A percentile compares a stretch with the other conserved stretches of the same genome.
These are phyloP conservation scores for Apocrypta bakeri DNA, from an alignment of 1,140 invertebrate genomes.

Conservation along the genomic window DNA sequence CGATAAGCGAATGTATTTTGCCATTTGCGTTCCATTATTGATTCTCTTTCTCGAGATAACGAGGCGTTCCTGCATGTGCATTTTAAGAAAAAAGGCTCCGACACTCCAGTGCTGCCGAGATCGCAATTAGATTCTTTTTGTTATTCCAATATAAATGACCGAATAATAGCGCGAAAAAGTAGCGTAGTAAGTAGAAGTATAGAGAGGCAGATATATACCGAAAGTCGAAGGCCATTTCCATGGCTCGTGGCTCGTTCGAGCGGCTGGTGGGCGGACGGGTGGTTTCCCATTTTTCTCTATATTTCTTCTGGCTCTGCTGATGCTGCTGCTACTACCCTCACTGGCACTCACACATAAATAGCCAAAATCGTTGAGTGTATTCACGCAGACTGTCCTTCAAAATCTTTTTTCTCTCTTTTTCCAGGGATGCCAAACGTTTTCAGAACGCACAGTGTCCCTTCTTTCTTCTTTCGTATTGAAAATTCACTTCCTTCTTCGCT, in stretches of 20 bases:
- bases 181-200: too few species aligned
- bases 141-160: too few species aligned
- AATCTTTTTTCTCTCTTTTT: too few species aligned
- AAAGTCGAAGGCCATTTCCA: conserved; percentile 70
- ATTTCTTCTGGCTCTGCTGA: conserved; percentile 7
- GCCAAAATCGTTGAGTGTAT: background rate
- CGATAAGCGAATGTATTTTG: background rate
- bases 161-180: too few species aligned
- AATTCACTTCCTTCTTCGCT: too few species aligned
- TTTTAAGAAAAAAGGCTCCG: too few species aligned
- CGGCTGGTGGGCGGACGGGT: conserved; percentile 81
- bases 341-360: background rate
- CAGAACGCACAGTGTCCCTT: conserved; percentile 62
- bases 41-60: background rate
- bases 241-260: conserved; percentile 75
- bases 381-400: background rate
- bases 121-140: too few species aligned
- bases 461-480: too few species aligned
- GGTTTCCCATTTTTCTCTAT: conserved; percentile 79
- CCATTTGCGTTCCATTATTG: background rate
- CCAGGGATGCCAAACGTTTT: conserved; percentile 61
- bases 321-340: conserved; percentile 46
- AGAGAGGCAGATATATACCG: conserved; percentile 62
- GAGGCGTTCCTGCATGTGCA: background rate
- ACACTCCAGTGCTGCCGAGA: too few species aligned